Base-by-base conservation (phyloP, 1,140 invertebrate genomes). In the Cryptotermes secundus region DNA sequence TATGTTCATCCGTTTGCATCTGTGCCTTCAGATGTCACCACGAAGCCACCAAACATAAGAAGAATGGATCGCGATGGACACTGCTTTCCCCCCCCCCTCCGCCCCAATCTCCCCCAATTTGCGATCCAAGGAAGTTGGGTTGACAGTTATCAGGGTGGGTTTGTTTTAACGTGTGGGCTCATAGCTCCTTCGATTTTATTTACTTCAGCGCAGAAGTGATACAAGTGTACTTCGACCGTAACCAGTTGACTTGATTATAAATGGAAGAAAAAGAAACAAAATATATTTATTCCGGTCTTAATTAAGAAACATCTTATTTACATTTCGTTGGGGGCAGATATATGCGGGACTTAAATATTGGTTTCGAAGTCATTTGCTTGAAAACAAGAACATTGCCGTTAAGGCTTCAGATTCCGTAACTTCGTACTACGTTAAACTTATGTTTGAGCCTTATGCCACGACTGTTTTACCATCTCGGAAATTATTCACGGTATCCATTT, bases 1-100 rank as follows among this genome's bases (percentile, higher is more conserved):
- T 72, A 14, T 72, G 59, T 72, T n/a, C 59, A 72, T 72, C 59
- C 59, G 59, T 72, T 31, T 2, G 59, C 59, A 72, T 72, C 59
- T 72, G 59, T 72, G 59, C 59, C 59, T 72, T 72, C 59, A 72
- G n/a, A 72, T 72, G 59, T 72, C 59, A 72, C 59, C 59, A 72
- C 59, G 4, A 31, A 72, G 59, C 59, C 59, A 9, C 26, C 59
- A 72, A 72, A 72, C 59, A 72, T 31, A 72, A 72, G 59, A 72
- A 72, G 59, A 72, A 72, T 72, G 59, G 59, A 31, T 72, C 26
- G 59, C n/a, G 59, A 72, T 72, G 59, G 10, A 7, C 14, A 72
- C 59, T 16, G 10, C 26, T 26, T n/a, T 16, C n/a, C n/a, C 59
- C 26, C 53, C n/a, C 59, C 7, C 59, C 59, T n/a, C 59, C 59